phyloP scores from a whole-genome alignment of 2,888 invertebrate genomes.

The Deilephila elpenor region DNA sequence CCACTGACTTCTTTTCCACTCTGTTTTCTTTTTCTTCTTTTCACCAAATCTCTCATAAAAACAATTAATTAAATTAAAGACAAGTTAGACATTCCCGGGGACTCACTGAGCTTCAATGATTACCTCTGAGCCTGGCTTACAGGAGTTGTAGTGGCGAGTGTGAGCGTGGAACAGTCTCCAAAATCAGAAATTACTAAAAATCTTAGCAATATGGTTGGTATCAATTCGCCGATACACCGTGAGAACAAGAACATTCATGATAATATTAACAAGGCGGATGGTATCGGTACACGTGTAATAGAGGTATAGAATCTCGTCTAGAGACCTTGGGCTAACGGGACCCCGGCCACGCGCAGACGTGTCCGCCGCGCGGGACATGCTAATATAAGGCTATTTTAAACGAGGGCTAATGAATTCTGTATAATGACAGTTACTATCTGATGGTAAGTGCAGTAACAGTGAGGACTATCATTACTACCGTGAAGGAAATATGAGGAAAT shows the following conservation, averaged over 20 bases:
- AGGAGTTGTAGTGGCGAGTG: too few species aligned
- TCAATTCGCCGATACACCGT: neutral
- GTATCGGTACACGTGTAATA: slow-evolving; percentile 14
- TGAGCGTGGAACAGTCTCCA: neutral
- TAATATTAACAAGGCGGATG: neutral
- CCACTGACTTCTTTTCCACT: too few species aligned
- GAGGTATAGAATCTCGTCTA: slow-evolving; percentile 4
- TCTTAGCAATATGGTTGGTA: neutral
- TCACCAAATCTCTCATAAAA: too few species aligned
- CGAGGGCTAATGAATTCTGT: neutral
- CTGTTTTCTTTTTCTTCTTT: too few species aligned
- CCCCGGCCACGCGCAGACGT: slow-evolving; percentile 11
- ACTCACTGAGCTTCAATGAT: too few species aligned
- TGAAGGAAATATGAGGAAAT: too few species aligned
- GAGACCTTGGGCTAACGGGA: slow-evolving; percentile 23
- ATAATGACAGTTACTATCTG: neutral
- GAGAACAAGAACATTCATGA: slow-evolving; percentile 4
- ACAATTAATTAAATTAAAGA: too few species aligned
- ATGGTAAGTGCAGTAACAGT: too few species aligned
- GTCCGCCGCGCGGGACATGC: slow-evolving; percentile 8
- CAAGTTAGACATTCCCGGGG: too few species aligned
- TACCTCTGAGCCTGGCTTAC: too few species aligned
- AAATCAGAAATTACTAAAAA: neutral
- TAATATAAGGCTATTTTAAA: neutral
- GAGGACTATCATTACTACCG: too few species aligned